Base-by-base conservation (phyloP, 2,113 vertebrate genomes). In the Bagarius yarrelli region DNA sequence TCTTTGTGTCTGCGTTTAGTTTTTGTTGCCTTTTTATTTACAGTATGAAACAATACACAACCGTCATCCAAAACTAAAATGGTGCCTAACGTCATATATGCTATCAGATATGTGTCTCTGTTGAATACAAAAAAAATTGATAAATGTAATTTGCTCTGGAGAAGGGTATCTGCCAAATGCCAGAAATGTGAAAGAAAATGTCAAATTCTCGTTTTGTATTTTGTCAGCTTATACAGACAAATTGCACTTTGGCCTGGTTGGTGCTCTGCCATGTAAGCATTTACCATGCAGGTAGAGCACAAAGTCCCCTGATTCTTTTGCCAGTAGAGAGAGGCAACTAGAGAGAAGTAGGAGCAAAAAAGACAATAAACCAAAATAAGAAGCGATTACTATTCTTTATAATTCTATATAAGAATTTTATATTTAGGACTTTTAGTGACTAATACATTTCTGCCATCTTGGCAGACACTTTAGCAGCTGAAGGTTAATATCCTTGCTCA, bases 231-330 rank as follows among this genome's bases (percentile, higher is more conserved):
- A 96, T 97, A 98, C 96, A 96, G 94, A 96, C 95, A 95, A 93
- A 96, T 95, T 95, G 96, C 93, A 92, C 97, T 98, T 98, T 98
- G 93, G 95, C 95, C 94, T 96, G 97, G 98, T 98, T 98, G 97
- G 95, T 96, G 95, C 95, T 96, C 95, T 96, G 95, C 90, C 86
- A 90, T 94, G 95, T 96, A 94, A 95, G 98, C 95, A 97, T 96
- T 96, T 92, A 92, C 93, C 93, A 95, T 93, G 96, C 96, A 98
- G 95, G 97, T 98, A 96, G 96, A 98, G 95, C 95, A 96, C 95
- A 96, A 96, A 96, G 96, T 97, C 95, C 94, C 94, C 95, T 95
- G 95, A 97, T 97, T 98, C 96, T 95, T 98, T 98, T 99, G 96
- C 98, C 95, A 94, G 93, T 91, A 87, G 84, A 57, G 53, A 94